Base-by-base conservation (phyloP, 2,888 invertebrate genomes). In the Troides aeacus region DNA sequence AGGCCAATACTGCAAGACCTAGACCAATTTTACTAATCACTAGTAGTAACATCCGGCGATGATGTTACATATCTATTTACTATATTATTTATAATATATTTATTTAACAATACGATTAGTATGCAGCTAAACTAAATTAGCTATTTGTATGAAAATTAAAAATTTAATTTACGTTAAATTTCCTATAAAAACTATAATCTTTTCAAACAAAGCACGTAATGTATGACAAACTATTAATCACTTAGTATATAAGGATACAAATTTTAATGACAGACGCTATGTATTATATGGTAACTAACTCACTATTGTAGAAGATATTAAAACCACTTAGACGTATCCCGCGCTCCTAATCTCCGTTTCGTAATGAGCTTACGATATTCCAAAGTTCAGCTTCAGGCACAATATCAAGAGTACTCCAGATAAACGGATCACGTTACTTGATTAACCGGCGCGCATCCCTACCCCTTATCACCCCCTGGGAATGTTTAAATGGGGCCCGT, bases 351-450 rank as follows among this genome's bases (percentile, higher is more conserved):
- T 86, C 85, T 80, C 78, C 75, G 76, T 82, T 30, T 81, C 80
- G 77, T 82, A 88, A 88, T 86, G 83, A 85, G 83, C 81, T 79
- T 82, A 84, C 88, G 87, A 91, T 90, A 89, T 90, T 89, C 86
- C 83, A 85, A 89, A 87, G 87, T 87, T 88, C 88, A 53, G 50
- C 60, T 53, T 61, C 30, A 88, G 82, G 83, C 83, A 84, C 84
- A 84, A 85, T 90, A 91, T 90, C 90, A 90, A 89, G 89, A 89
- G 88, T 86, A 83, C 90, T 89, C 86, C 84, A 89, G 89, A 92
- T 92, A 92, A 92, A 92, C 90, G 90, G 91, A 90, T 92, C 91
- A 89, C 90, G 91, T 91, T 91, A 92, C 92, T 91, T 92, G 91
- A 92, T 92, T 92, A 92, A 91, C 90, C 89, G 87, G 86, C 83